A percentile compares a stretch with the other conserved stretches of the same genome.
Evolutionary conservation across 2,888 invertebrate species (phyloP).

Genomic region (Apotomis capreana): DNA sequence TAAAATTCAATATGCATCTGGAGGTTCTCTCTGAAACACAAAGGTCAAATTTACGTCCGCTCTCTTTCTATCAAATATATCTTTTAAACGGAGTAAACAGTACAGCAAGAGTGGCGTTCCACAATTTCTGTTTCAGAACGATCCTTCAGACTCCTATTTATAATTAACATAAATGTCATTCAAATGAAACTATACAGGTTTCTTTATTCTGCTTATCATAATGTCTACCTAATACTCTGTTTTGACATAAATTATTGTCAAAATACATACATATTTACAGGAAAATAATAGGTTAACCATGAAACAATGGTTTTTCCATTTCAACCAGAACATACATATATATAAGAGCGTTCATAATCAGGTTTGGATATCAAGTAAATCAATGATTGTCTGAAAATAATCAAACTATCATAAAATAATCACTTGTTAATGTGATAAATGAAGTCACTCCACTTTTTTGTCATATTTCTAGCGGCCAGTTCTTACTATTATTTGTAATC

Average conservation of each 20-base stretch:
- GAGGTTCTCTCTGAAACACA: constrained; percentile 1
- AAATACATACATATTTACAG: constrained; percentile 41
- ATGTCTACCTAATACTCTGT: constrained; percentile 54
- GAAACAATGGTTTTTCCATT: constrained; percentile 15
- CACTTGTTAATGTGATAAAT: constrained; percentile 24
- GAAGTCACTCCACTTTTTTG: constrained; percentile 11
- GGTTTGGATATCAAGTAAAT: constrained; percentile 6
- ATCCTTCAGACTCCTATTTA: constrained; percentile 17
- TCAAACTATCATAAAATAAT: constrained; percentile 22
- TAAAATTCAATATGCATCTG: constrained; percentile 18
- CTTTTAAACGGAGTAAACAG: background rate
- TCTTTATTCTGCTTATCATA: constrained; percentile 52
- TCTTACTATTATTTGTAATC: background rate
- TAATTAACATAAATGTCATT: constrained; percentile 26
- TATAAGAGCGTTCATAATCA: background rate
- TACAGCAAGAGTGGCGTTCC: background rate
- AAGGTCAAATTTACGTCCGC: background rate
- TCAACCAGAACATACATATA: constrained; percentile 15
- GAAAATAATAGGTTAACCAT: constrained; percentile 34
- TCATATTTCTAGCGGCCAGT: constrained; percentile 8
- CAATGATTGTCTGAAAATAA: constrained; percentile 22
- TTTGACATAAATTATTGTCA: constrained; percentile 44
- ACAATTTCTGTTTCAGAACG: constrained; percentile 14
- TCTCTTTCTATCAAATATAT: no score
- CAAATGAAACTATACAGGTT: constrained; percentile 34